These are phyloP conservation scores for Myotis lucifugus DNA, from an alignment of 2,113 vertebrate species.

Conservation along the genomic window DNA sequence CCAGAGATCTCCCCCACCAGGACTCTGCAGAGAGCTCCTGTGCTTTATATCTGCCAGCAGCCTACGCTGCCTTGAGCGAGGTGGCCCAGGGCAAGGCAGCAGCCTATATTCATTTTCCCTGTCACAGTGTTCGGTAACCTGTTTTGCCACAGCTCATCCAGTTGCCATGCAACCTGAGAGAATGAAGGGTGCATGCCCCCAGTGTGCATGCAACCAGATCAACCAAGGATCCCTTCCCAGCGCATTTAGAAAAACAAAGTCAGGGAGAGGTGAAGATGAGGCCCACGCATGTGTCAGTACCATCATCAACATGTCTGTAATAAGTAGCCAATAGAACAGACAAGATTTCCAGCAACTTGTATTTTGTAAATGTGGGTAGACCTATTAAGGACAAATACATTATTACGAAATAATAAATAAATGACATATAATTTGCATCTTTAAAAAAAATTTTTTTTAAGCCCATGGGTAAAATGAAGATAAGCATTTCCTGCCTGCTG, in stretches of 20 bases:
- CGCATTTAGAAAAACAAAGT: background rate
- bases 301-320: background rate
- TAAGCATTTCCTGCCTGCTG: background rate
- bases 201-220: background rate
- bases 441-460: background rate
- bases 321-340: background rate
- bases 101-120: background rate
- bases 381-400: background rate
- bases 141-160: background rate
- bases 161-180: background rate
- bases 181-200: background rate
- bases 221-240: background rate
- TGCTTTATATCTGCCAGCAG: background rate
- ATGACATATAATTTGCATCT: background rate
- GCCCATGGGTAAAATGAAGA: background rate
- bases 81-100: background rate
- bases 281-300: background rate
- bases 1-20: background rate
- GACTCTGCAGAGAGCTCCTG: background rate
- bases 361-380: background rate
- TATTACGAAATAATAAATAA: background rate
- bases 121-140: background rate
- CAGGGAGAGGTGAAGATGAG: background rate
- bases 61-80: background rate
- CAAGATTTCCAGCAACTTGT: background rate